Evolutionary conservation across 2,888 invertebrate genomes (phyloP), one percentile per base, ranked within the genome.

Genomic region (Lamellibrachia satsuma): DNA sequence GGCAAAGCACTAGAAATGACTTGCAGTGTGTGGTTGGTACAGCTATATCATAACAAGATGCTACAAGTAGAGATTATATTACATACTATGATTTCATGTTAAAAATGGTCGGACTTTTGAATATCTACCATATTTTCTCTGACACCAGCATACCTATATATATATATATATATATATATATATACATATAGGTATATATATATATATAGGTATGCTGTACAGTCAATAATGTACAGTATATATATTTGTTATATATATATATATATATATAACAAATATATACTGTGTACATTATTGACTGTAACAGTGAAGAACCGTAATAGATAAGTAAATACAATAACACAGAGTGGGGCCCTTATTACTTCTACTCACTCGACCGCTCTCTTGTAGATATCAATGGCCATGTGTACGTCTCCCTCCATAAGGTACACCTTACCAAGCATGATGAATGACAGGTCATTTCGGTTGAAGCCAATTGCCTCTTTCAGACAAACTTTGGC

Each of bases 401-500:
- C 98, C 7, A 97, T 97, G 91, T 97, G 97, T 6, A 97, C 95
- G 95, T 98, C 98, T 90, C 97, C 97, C 94, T 97, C 97, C 51
- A 97, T 97, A 0, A 98, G 91, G 90, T 98, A 97, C 91, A 98
- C 97, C 95, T 97, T 97, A 0, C 98, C 98, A 90, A 98, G 96
- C 93, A 98, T 97, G 0, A 97, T 97, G 94, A 98, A 98, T 0
- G 98, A 98, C 15, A 97, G 97, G 96, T 98, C 98, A 93, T 98
- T 98, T 92, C 98, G 98, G 52, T 98, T 98, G 91, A 98, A 97
- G 94, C 98, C 97, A 8, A 98, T 97, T 0, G 98, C 98, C 94
- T 97, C 97, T 92, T 97, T 97, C 22, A 98, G 97, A 97, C 98
- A 97, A 94, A 98, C 98, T 94, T 98, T 97, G 0, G 98, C 98